Conservation (phyloP, 1,140 invertebrate genomes). For the Drosophila serrata region DNA sequence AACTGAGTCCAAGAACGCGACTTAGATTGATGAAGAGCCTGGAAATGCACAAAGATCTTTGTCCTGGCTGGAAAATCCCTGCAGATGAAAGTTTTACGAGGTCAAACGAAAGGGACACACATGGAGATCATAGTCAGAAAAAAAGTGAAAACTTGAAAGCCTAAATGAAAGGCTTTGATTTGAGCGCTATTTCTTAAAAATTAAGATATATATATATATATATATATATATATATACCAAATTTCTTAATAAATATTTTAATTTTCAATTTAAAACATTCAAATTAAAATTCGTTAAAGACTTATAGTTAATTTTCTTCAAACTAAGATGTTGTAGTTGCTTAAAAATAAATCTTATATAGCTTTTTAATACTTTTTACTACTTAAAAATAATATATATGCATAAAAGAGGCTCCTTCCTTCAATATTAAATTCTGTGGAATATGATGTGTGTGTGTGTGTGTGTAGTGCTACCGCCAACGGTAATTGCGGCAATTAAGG, state of each 20-base stretch:
- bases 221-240: too few species aligned
- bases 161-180: background rate
- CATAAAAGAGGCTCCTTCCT: background rate
- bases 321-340: background rate
- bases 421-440: slow-evolving; percentile 8
- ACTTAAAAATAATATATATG: background rate
- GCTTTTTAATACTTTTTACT: background rate
- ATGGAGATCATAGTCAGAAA: background rate
- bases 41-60: slow-evolving; percentile 24
- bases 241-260: too few species aligned
- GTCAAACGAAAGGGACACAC: slow-evolving; percentile 22
- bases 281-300: too few species aligned
- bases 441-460: background rate
- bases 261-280: background rate
- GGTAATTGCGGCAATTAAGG: slow-evolving; percentile 55
- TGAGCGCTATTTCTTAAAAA: background rate
- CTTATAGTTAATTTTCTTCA: background rate
- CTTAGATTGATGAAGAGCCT: slow-evolving; percentile 33
- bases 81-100: slow-evolving; percentile 25
- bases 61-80: slow-evolving; percentile 14
- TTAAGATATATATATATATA: background rate
- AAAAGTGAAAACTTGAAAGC: background rate
- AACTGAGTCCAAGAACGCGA: slow-evolving; percentile 11
- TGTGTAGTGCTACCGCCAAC: slow-evolving; percentile 27
- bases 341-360: background rate